Conservation (phyloP, 2,888 invertebrate species). For the Uropetala carovei region DNA sequence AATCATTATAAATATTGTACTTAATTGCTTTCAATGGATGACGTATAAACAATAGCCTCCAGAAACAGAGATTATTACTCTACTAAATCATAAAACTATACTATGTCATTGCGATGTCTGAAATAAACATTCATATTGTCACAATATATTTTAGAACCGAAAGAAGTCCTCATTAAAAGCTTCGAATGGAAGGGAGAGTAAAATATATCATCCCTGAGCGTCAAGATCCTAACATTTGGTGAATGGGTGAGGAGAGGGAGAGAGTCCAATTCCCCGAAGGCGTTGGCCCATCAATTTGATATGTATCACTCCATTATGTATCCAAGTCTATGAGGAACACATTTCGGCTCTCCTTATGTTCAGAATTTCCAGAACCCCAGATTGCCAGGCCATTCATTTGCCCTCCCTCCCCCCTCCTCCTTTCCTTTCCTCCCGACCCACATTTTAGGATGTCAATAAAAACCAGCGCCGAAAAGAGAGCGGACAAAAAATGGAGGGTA, state of each 20-base stretch:
- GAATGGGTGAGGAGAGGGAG: neutral
- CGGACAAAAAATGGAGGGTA: neutral
- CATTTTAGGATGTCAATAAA: conserved; percentile 56
- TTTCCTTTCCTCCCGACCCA: conserved; percentile 4
- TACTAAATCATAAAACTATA: no score
- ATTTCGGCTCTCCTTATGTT: conserved; percentile 23
- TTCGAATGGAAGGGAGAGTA: neutral
- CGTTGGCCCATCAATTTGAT: conserved; percentile 43
- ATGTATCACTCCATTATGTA: conserved; percentile 54
- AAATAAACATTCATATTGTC: no score
- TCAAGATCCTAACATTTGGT: neutral
- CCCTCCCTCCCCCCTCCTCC: neutral
- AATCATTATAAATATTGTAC: no score
- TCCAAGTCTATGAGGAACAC: conserved; percentile 39
- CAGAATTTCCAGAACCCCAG: conserved; percentile 25
- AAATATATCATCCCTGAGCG: neutral
- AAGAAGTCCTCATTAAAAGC: no score
- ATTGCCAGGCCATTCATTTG: conserved; percentile 21
- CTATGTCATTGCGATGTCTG: no score
- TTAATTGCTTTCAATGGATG: no score
- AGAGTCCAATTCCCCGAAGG: conserved; percentile 1
- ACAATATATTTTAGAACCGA: no score
- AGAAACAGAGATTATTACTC: no score
- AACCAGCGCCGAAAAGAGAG: conserved; percentile 6
- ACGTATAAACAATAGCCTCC: no score